Percentiles rank a stretch among this genome's conserved stretches.
These are phyloP conservation scores for Cotesia vestalis DNA, from an alignment of 1,140 invertebrate genomes.

Conservation along the genomic window DNA sequence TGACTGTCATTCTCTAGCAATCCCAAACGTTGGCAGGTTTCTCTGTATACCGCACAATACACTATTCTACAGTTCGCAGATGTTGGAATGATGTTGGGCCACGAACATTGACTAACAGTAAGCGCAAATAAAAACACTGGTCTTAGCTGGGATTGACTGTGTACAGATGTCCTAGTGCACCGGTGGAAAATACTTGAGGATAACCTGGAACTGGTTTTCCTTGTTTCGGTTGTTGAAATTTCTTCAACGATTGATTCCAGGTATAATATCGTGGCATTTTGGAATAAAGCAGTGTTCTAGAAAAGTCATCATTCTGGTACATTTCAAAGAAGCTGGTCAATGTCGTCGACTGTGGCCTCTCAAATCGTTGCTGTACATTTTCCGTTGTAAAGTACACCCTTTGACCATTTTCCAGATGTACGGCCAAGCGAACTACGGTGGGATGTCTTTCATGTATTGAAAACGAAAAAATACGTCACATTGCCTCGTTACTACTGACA, in stretches of 20 bases:
- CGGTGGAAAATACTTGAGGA: constrained; percentile 49
- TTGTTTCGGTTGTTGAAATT: constrained; percentile 55
- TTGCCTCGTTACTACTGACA: constrained; percentile 57
- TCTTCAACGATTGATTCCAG: constrained; percentile 45
- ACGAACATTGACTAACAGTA: constrained; percentile 60
- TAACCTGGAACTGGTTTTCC: constrained; percentile 48
- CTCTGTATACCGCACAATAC: constrained; percentile 54
- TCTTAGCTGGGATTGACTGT: constrained; percentile 59
- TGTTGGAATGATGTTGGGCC: constrained; percentile 62
- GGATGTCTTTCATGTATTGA: constrained; percentile 59
- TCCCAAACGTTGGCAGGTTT: constrained; percentile 54
- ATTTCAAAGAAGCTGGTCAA: constrained; percentile 54
- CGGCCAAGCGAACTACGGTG: constrained; percentile 57
- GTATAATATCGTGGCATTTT: neutral
- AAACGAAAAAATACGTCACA: constrained; percentile 63
- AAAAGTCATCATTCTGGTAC: neutral
- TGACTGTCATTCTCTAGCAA: constrained; percentile 57
- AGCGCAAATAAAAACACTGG: constrained; percentile 63
- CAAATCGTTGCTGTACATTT: neutral
- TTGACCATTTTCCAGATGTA: constrained; percentile 61
- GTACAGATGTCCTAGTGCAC: constrained; percentile 57
- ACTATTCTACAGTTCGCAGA: constrained; percentile 62
- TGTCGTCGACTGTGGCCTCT: constrained; percentile 26
- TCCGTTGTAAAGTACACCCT: constrained; percentile 50
- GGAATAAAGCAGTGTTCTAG: neutral